These are phyloP conservation scores for Colaptes auratus DNA, from an alignment of 2,113 vertebrate species.

Conservation along the genomic window DNA sequence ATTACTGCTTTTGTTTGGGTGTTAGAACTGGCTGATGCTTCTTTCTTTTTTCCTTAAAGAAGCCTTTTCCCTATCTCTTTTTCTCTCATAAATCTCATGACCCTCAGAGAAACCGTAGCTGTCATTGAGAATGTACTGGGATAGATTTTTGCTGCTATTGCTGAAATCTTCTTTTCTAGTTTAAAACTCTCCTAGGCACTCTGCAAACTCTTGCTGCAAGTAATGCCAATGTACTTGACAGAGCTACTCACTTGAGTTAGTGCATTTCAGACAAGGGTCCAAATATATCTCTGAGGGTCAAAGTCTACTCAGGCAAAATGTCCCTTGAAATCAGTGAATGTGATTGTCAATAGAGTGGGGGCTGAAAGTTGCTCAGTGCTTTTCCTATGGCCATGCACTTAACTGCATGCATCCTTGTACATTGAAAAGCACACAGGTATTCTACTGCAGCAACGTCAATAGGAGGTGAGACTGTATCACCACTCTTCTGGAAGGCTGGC, in stretches of 20 bases:
- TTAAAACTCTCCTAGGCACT: background rate
- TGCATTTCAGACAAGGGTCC: background rate
- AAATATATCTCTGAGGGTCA: background rate
- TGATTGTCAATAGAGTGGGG: background rate
- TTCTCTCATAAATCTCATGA: background rate
- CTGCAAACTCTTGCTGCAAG: background rate
- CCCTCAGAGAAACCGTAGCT: conserved; percentile 18
- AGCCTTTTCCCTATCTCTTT: background rate
- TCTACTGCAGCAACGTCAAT: background rate
- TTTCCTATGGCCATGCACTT: background rate
- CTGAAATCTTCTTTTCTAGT: conserved; percentile 5
- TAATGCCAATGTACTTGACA: conserved; percentile 27
- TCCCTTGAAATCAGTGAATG: conserved; percentile 20
- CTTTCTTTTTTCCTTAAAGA: background rate
- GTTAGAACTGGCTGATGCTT: background rate
- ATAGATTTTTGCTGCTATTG: conserved; percentile 56
- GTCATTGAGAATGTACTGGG: conserved; percentile 29
- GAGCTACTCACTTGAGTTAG: conserved; percentile 1
- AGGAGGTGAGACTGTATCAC: background rate
- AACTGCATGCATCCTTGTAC: background rate
- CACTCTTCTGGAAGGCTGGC: background rate
- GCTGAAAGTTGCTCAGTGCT: background rate
- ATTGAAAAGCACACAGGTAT: background rate
- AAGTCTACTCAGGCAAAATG: conserved; percentile 47
- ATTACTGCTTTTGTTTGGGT: background rate